Conservation (phyloP, 2,888 invertebrate species). For the Pristionchus japonicus region DNA sequence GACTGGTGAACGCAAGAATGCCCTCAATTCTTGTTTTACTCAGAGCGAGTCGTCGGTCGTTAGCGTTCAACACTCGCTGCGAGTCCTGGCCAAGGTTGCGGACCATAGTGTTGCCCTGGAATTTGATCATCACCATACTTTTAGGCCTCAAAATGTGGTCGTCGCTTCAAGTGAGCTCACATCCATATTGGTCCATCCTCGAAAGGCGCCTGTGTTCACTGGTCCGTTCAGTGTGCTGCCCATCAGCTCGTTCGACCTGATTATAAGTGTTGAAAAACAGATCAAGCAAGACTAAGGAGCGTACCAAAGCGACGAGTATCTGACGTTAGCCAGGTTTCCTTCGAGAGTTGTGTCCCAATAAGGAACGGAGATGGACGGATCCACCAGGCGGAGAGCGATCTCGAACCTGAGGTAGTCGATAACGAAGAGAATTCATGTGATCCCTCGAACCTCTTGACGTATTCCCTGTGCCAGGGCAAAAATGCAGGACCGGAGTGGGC, state of each 20-base stretch:
- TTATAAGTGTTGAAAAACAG: too few relatives aligned
- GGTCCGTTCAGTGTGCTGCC: not conserved
- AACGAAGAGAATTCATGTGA: too few relatives aligned
- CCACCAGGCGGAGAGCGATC: slow-evolving; percentile 23
- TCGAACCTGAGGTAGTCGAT: not conserved
- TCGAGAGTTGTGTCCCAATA: slow-evolving; percentile 34
- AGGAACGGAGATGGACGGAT: slow-evolving; percentile 26
- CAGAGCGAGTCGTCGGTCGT: not conserved
- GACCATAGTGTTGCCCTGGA: not conserved
- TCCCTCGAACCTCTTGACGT: slow-evolving; percentile 36
- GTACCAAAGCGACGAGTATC: not conserved
- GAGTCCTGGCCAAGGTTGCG: slow-evolving; percentile 10
- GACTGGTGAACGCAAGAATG: not conserved
- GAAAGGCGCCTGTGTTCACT: not conserved
- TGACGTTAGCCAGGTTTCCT: not conserved
- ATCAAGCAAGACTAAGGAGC: too few relatives aligned
- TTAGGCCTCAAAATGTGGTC: too few relatives aligned
- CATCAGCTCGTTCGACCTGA: slow-evolving; percentile 21
- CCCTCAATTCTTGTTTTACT: not conserved
- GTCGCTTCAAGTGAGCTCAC: too few relatives aligned
- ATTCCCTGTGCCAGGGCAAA: slow-evolving; percentile 39
- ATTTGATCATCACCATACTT: too few relatives aligned
- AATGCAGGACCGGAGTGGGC: slow-evolving; percentile 40
- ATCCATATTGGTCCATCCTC: not conserved
- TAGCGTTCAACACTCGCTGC: not conserved